These are phyloP conservation scores for Nothura maculosa DNA, from an alignment of 2,797 vertebrate genomes.

Conservation along the genomic window DNA sequence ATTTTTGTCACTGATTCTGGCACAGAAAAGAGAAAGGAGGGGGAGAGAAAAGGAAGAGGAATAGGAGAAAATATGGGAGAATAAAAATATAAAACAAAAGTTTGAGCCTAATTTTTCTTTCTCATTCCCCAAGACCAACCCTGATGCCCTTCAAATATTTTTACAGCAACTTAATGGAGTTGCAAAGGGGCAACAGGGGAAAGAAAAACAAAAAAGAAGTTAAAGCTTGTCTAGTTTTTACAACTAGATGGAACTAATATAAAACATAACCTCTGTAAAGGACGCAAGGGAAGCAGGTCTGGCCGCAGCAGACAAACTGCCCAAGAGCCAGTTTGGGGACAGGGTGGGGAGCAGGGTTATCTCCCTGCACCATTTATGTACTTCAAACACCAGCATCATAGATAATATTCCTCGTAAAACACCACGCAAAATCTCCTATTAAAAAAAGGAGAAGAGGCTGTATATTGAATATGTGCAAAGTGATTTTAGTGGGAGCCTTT, in stretches of 20 bases:
- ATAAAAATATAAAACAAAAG: neutral
- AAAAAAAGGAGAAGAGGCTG: neutral
- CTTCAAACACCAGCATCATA: accelerated
- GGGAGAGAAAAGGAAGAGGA: neutral
- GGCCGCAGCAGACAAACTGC: neutral
- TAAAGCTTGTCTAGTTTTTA: neutral
- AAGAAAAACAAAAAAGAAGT: neutral
- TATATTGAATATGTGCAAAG: neutral
- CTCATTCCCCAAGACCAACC: neutral
- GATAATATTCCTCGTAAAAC: neutral
- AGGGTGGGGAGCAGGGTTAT: neutral
- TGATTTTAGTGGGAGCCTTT: neutral
- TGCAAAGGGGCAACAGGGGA: too few relatives aligned
- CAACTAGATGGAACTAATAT: neutral
- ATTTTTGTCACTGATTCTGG: neutral
- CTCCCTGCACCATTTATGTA: neutral
- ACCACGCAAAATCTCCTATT: neutral
- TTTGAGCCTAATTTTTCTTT: neutral
- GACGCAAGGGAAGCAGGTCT: neutral
- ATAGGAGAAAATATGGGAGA: neutral
- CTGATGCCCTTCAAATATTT: neutral
- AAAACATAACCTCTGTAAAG: neutral
- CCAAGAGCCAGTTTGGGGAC: neutral
- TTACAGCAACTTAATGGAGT: neutral
- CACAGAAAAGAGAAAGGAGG: accelerated